Conservation (phyloP, 2,797 vertebrate genomes). For the Cichlasoma orientale region DNA sequence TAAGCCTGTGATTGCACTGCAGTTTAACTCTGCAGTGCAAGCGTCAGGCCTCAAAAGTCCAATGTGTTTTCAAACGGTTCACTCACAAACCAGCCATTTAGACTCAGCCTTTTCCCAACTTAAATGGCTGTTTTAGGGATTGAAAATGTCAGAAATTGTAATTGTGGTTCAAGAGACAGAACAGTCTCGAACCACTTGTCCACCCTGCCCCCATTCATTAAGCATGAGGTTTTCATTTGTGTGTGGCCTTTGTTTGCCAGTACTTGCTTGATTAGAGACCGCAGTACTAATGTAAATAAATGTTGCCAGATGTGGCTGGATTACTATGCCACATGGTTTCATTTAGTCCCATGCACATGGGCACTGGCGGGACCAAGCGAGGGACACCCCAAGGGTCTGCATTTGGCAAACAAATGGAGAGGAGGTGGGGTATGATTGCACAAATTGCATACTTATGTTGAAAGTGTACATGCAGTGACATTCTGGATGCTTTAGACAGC, state of each 20-base stretch:
- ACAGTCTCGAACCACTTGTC: constrained; percentile 1
- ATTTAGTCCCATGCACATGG: constrained; percentile 25
- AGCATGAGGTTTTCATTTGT: constrained; percentile 23
- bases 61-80: constrained; percentile 7
- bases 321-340: constrained; percentile 50
- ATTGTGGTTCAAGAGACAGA: neutral
- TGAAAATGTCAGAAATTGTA: constrained; percentile 29
- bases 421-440: neutral
- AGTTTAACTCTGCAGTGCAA: constrained; percentile 1
- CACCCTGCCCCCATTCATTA: neutral
- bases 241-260: constrained; percentile 54
- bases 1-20: constrained; percentile 31
- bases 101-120: neutral
- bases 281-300: constrained; percentile 68
- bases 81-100: constrained; percentile 20
- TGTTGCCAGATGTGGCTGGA: constrained; percentile 71
- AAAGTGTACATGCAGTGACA: neutral
- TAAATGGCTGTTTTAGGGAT: neutral
- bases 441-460: neutral
- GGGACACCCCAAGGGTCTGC: constrained; percentile 24
- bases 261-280: constrained; percentile 72
- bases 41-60: constrained; percentile 5
- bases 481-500: neutral
- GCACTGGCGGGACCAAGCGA: neutral
- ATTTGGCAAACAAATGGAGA: constrained; percentile 6